Conservation (phyloP, 1,140 invertebrate genomes). For the Drosophila trapezifrons region DNA sequence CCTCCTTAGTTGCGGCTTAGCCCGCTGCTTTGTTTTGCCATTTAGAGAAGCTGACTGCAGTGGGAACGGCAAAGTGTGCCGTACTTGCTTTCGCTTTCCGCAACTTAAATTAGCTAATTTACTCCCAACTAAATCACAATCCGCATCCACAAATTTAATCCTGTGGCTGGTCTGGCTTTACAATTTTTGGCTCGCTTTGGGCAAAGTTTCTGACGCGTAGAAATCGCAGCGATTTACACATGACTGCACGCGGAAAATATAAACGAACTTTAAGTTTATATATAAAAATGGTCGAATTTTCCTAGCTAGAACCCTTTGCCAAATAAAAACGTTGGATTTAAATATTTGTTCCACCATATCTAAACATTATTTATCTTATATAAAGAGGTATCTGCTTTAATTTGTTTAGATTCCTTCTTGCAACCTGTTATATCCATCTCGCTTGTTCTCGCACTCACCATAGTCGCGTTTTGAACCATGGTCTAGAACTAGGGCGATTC, state of each 20-base stretch:
- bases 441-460: no score
- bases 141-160: conserved; percentile 43
- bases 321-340: not conserved
- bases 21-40: conserved; percentile 47
- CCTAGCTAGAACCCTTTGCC: not conserved
- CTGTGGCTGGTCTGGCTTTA: conserved; percentile 14
- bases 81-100: conserved; percentile 40
- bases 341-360: not conserved
- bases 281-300: not conserved
- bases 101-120: conserved; percentile 52
- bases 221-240: conserved; percentile 56
- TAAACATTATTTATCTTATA: not conserved
- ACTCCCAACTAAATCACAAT: conserved; percentile 39
- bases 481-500: no score
- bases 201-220: conserved; percentile 56
- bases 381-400: not conserved
- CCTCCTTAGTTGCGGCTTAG: conserved; percentile 60
- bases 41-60: conserved; percentile 23
- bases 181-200: conserved; percentile 33
- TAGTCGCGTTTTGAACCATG: no score
- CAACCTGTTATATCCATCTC: no score
- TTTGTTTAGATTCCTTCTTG: no score
- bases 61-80: conserved; percentile 28
- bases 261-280: conserved; percentile 45
- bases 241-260: conserved; percentile 40